Conservation (phyloP, 2,113 vertebrate genomes). For the Nothobranchius kuhntae region DNA sequence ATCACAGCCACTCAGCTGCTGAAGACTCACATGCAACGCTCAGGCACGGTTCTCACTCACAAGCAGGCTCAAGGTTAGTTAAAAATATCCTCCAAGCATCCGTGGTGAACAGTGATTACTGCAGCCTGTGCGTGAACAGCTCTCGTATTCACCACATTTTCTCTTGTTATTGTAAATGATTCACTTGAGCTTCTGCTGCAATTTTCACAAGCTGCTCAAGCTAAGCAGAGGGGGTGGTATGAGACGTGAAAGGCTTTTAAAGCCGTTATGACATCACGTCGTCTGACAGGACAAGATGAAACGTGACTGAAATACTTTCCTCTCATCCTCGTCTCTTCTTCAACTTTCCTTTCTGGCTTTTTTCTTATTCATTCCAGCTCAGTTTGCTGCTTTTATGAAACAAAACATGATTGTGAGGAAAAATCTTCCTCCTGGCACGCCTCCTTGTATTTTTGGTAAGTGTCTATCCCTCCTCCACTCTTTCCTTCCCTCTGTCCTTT, state of each 20-base stretch:
- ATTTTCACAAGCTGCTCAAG: slow-evolving; percentile 1
- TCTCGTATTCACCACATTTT: neutral
- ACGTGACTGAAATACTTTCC: slow-evolving; percentile 70
- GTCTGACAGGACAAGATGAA: slow-evolving; percentile 49
- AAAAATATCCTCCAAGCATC: neutral
- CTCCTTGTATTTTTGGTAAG: slow-evolving; percentile 98
- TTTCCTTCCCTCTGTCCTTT: slow-evolving; percentile 26
- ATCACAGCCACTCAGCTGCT: slow-evolving; percentile 86
- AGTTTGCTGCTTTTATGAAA: slow-evolving; percentile 99
- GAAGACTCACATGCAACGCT: slow-evolving; percentile 89
- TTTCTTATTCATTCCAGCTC: slow-evolving; percentile 85
- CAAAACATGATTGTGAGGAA: slow-evolving; percentile 99
- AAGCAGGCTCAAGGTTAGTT: slow-evolving; percentile 92
- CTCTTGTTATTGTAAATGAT: slow-evolving; percentile 40
- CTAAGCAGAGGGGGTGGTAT: slow-evolving; percentile 1
- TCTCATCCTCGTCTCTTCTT: slow-evolving; percentile 64
- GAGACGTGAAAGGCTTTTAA: slow-evolving; percentile 19
- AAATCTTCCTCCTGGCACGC: slow-evolving; percentile 92
- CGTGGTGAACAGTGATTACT: neutral
- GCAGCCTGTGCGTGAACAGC: slow-evolving; percentile 8
- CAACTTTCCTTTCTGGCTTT: slow-evolving; percentile 69
- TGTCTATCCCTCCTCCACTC: slow-evolving; percentile 73
- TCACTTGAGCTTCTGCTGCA: slow-evolving; percentile 22
- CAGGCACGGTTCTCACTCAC: slow-evolving; percentile 86
- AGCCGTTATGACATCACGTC: slow-evolving; percentile 33